Evolutionary conservation across 2,888 invertebrate species (phyloP).

Genomic region (Protodeltote pygarga): DNA sequence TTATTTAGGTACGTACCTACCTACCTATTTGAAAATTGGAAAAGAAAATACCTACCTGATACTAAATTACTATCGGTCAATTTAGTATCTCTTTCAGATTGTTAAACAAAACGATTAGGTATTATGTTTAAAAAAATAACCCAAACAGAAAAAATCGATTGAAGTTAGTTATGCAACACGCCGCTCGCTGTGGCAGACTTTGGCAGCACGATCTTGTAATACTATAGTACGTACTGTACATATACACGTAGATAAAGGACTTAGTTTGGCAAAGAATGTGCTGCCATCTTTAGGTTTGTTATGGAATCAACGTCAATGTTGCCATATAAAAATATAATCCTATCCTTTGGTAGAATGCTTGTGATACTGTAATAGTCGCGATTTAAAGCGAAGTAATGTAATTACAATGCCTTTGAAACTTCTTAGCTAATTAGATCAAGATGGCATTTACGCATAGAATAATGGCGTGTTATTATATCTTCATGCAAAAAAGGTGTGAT

Average conservation of each 20-base stretch:
- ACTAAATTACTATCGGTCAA: too few species aligned
- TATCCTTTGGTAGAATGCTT: slow-evolving; percentile 32
- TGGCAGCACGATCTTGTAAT: slow-evolving; percentile 38
- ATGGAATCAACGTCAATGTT: slow-evolving; percentile 18
- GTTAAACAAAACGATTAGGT: neutral
- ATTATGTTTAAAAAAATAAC: neutral
- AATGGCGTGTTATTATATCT: too few species aligned
- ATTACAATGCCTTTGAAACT: too few species aligned
- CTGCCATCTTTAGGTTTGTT: slow-evolving; percentile 36
- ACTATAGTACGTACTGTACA: slow-evolving; percentile 8
- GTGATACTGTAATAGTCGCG: too few species aligned
- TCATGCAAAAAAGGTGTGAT: too few species aligned
- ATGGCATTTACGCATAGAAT: too few species aligned
- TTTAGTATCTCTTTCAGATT: neutral
- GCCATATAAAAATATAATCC: slow-evolving; percentile 1
- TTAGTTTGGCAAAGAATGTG: slow-evolving; percentile 20
- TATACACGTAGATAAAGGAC: neutral
- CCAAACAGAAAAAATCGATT: slow-evolving; percentile 34
- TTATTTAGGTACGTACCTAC: too few species aligned
- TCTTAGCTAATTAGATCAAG: too few species aligned
- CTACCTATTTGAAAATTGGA: too few species aligned
- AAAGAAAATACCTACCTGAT: too few species aligned
- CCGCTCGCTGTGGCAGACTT: slow-evolving; percentile 35
- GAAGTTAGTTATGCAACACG: slow-evolving; percentile 44
- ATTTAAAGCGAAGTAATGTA: too few species aligned